Evolutionary conservation across 2,113 vertebrate species (phyloP), one percentile per base, ranked within the genome.

Genomic region (Rynchops niger): DNA sequence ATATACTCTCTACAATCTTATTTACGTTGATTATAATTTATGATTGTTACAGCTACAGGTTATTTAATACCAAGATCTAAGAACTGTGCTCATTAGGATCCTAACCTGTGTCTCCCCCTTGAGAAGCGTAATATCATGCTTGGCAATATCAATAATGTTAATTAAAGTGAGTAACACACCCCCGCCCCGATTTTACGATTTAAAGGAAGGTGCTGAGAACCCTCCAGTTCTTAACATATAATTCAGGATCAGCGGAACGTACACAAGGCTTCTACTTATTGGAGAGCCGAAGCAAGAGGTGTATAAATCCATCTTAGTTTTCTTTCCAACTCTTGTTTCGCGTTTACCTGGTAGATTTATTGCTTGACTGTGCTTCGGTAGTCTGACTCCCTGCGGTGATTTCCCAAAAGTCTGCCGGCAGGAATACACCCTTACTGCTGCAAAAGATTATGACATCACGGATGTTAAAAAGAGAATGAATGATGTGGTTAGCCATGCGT

Each of bases 371-470:
- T 70, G 55, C 70, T 95, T 91, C n/a, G 5, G 86, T 81, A 95
- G 77, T 74, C 87, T 81, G 85, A 95, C 91, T 97, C 91, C 93
- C 94, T 59, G 69, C 79, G 77, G 93, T 93, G 95, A 91, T 93
- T 97, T 95, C 95, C 95, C 91, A 69, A 90, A 83, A 80, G 93
- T 49, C 85, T 94, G 80, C 52, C 83, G 52, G 53, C 87, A 82
- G 83, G 95, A 95, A 86, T 93, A 95, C 84, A 85, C 59, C 25
- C 70, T 80, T 87, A 67, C 69, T 92, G 58, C 96, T 97, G 95
- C 82, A 96, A 96, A 93, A 96, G 82, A 97, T 96, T 96, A 96
- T 97, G 93, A 93, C 96, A 96, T 97, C 86, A 95, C 89, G 88
- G 67, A 92, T 76, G 95, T 88, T 95, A 96, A 82, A 95, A 96